Evolutionary conservation across 1,140 invertebrate genomes (phyloP).

Genomic region (Sinella curviseta): DNA sequence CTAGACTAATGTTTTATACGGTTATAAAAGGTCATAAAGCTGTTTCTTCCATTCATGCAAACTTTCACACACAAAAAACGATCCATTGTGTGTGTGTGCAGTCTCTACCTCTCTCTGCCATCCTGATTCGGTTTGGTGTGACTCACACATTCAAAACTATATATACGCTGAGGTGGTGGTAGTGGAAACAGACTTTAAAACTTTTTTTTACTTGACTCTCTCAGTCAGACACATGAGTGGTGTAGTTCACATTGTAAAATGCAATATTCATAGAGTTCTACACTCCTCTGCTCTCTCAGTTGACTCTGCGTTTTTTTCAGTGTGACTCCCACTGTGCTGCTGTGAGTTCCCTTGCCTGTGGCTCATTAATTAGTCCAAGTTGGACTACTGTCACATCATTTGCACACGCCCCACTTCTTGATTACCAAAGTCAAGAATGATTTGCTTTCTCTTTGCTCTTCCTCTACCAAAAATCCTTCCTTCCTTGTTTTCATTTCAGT

Average conservation of each 20-base stretch:
- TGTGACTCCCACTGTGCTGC: neutral
- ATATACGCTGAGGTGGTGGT: too few species aligned
- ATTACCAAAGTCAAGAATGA: constrained; percentile 25
- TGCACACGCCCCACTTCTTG: constrained; percentile 23
- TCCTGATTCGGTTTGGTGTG: too few species aligned
- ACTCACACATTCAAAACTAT: too few species aligned
- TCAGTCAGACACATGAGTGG: too few species aligned
- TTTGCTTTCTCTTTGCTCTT: neutral
- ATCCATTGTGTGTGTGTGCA: too few species aligned
- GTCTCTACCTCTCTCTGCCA: too few species aligned
- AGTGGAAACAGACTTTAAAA: too few species aligned
- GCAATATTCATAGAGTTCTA: constrained; percentile 1
- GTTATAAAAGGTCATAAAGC: too few species aligned
- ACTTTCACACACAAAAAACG: too few species aligned
- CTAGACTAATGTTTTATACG: too few species aligned
- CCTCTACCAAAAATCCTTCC: neutral
- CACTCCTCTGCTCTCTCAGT: neutral
- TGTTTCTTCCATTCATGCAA: too few species aligned
- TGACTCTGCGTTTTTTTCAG: neutral
- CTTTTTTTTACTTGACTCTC: too few species aligned
- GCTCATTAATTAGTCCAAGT: constrained; percentile 26
- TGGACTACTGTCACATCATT: constrained; percentile 25
- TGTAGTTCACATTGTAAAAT: constrained; percentile 5
- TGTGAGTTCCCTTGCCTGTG: neutral
- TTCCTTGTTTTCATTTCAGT: neutral